Percentiles rank a stretch among this genome's conserved stretches.
Conservation (phyloP, 2,888 invertebrate species). For the Cryptosula pallasiana region DNA sequence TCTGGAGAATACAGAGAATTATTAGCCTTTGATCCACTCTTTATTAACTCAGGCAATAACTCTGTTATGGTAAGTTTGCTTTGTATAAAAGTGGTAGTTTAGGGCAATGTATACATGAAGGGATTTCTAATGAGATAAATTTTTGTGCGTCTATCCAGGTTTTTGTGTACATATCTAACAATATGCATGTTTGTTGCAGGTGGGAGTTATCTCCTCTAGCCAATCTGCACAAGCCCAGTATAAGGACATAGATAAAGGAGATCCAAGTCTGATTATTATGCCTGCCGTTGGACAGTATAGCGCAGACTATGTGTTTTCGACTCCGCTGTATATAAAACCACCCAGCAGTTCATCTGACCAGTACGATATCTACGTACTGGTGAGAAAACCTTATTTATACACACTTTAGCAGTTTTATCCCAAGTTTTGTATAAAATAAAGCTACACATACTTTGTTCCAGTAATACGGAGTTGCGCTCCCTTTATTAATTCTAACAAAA, state of each 20-base stretch:
- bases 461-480: too few species aligned
- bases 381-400: too few species aligned
- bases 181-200: not conserved
- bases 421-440: too few species aligned
- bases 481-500: too few species aligned
- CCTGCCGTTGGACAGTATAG: slow-evolving; percentile 12
- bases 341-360: not conserved
- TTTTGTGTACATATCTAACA: not conserved
- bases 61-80: slow-evolving; percentile 9
- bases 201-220: not conserved
- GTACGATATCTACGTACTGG: slow-evolving; percentile 18
- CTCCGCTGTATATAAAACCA: slow-evolving; percentile 3
- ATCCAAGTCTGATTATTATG: slow-evolving; percentile 17
- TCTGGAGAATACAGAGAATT: slow-evolving; percentile 10
- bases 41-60: slow-evolving; percentile 1
- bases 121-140: not conserved
- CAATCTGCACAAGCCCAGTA: not conserved
- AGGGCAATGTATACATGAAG: too few species aligned
- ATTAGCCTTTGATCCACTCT: not conserved
- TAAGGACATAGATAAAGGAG: not conserved
- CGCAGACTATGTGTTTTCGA: not conserved
- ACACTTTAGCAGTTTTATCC: too few species aligned
- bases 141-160: not conserved
- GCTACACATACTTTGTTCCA: too few species aligned
- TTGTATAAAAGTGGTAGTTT: not conserved